A percentile compares a stretch with the other conserved stretches of the same genome.
Conservation (phyloP, 2,888 invertebrate genomes). For the Morinoia aosen region DNA sequence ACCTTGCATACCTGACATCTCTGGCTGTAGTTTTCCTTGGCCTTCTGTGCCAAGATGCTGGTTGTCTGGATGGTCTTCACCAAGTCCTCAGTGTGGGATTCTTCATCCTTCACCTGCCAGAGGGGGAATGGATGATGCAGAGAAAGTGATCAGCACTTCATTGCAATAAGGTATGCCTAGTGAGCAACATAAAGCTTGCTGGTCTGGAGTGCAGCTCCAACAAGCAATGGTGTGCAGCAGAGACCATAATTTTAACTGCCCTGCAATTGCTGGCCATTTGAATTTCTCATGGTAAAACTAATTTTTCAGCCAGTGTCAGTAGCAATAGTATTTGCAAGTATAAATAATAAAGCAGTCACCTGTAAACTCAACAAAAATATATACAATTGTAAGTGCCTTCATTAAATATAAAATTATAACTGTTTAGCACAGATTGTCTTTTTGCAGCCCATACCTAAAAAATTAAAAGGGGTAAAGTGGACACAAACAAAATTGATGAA, state of each 20-base stretch:
- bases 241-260: neutral
- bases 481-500: neutral
- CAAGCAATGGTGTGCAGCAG: neutral
- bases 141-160: slow-evolving; percentile 56
- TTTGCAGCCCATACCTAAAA: too few relatives aligned
- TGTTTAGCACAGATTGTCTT: too few relatives aligned
- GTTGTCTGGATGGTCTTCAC: slow-evolving; percentile 90
- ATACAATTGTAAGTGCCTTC: neutral
- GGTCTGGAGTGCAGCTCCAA: neutral
- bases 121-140: slow-evolving; percentile 32
- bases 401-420: neutral
- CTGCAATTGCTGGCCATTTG: too few relatives aligned
- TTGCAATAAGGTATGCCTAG: neutral
- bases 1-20: slow-evolving; percentile 75
- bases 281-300: too few relatives aligned
- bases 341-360: neutral
- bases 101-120: slow-evolving; percentile 88
- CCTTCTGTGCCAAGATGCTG: slow-evolving; percentile 87
- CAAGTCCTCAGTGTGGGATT: slow-evolving; percentile 90
- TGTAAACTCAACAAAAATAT: neutral
- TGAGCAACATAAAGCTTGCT: neutral
- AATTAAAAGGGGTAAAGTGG: too few relatives aligned
- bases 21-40: slow-evolving; percentile 91
- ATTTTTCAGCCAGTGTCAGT: too few relatives aligned
- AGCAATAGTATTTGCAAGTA: too few relatives aligned